A percentile compares a stretch with the other conserved stretches of the same genome.
Evolutionary conservation across 53 echinoderm and acorn worm genomes (phyloP).

Genomic region (Hippasteria phrygiana): DNA sequence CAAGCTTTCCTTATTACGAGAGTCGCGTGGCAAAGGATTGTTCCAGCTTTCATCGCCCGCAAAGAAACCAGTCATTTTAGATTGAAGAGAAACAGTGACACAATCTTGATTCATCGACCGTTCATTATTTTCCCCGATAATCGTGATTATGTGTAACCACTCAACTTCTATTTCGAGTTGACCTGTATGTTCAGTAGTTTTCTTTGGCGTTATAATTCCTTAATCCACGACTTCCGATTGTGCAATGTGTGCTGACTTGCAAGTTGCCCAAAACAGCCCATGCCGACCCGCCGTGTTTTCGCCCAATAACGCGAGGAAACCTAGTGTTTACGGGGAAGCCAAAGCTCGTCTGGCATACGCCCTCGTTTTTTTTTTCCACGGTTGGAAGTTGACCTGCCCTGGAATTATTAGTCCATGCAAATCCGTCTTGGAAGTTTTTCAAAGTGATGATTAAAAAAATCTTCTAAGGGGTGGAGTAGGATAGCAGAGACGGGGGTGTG

Average conservation of each 20-base stretch:
- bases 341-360: slow-evolving; percentile 26
- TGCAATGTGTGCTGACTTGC: slow-evolving; percentile 31
- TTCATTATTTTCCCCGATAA: background rate
- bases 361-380: slow-evolving; percentile 2
- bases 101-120: background rate
- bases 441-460: background rate
- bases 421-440: background rate
- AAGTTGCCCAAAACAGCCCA: background rate
- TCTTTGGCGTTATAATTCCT: slow-evolving; percentile 12
- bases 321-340: slow-evolving; percentile 29
- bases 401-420: background rate
- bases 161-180: slow-evolving; percentile 20
- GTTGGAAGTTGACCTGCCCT: background rate
- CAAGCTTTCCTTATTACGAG: background rate
- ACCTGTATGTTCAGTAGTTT: slow-evolving; percentile 18
- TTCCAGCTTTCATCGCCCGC: background rate
- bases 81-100: background rate
- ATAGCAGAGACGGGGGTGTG: too few relatives aligned
- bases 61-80: background rate
- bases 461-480: too few relatives aligned
- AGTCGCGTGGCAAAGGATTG: background rate
- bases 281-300: slow-evolving; percentile 2
- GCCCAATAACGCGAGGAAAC: slow-evolving; percentile 32
- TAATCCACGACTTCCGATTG: slow-evolving; percentile 49
- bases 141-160: slow-evolving; percentile 7